Evolutionary conservation across 2,113 vertebrate species (phyloP).

Genomic region (Lagopus leucura): DNA sequence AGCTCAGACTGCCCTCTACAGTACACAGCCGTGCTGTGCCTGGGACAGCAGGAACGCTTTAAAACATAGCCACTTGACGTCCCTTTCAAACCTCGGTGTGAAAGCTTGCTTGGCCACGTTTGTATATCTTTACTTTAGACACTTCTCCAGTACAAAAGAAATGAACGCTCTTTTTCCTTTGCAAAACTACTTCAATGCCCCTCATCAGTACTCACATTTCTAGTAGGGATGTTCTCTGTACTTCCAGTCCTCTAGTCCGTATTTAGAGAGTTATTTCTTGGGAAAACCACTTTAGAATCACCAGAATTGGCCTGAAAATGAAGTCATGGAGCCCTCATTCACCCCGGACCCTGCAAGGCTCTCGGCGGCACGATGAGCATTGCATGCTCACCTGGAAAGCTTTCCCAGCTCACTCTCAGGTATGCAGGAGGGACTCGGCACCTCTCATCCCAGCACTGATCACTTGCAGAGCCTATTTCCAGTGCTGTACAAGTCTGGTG

Average conservation of each 20-base stretch:
- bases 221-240: neutral
- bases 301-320: neutral
- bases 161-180: neutral
- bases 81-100: neutral
- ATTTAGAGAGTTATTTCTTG: neutral
- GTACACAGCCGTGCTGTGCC: neutral
- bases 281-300: neutral
- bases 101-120: neutral
- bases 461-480: neutral
- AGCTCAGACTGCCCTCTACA: neutral
- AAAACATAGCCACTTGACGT: neutral
- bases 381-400: neutral
- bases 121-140: neutral
- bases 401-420: neutral
- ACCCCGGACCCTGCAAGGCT: neutral
- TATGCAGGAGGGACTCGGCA: neutral
- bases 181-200: neutral
- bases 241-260: neutral
- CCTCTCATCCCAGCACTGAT: neutral
- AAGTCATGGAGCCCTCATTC: neutral
- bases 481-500: fast-evolving
- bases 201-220: neutral
- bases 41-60: neutral
- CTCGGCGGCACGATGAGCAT: neutral
- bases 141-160: neutral